Evolutionary conservation across 1,140 invertebrate species (phyloP), one percentile per base, ranked within the genome.

Genomic region (Cotesia chilonis): DNA sequence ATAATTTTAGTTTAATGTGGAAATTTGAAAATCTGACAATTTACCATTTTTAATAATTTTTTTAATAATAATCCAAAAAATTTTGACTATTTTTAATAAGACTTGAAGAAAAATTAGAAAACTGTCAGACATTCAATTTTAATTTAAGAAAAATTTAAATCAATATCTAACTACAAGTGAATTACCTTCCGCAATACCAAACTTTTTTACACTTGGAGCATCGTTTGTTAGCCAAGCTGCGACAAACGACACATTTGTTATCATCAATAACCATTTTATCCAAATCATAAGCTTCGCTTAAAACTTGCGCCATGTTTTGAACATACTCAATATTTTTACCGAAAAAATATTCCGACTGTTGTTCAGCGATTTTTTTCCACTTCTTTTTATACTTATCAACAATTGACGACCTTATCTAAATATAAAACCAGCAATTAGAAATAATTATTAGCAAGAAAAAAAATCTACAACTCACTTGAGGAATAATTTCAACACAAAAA

Each of bases 401-500:
- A 51, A 89, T 87, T 9, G 77, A 81, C 52, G 84, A 74, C 80
- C 85, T 86, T 75, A 90, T 88, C 85, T 89, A 76, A 65, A 28
- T 28, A 28, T 28, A 28, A 83, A 79, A 61, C 37, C 73, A 41
- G 38, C 59, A 66, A 73, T 60, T 37, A 51, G 20, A 3, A 61
- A 37, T 59, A 14, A 41, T 55, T 60, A 20, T 60, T 14, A 35
- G 66, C 17, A 60, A 67, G 61, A 9, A 41, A 74, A 9, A 67
- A 71, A 57, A 37, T 28, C 4, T 38, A 51, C 38, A 59, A 60
- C 14, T 78, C 80, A 88, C 87, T 77, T 88, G 77, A 3, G 90
- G 88, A 52, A 92, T 72, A 52, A 90, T 83, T 88, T 93, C 92
- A 2, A 93, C 79, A 17, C 89, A 76, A 66, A 89, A 75, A 47